Conservation (phyloP, 2,113 vertebrate species). For the Gambusia holbrooki region DNA sequence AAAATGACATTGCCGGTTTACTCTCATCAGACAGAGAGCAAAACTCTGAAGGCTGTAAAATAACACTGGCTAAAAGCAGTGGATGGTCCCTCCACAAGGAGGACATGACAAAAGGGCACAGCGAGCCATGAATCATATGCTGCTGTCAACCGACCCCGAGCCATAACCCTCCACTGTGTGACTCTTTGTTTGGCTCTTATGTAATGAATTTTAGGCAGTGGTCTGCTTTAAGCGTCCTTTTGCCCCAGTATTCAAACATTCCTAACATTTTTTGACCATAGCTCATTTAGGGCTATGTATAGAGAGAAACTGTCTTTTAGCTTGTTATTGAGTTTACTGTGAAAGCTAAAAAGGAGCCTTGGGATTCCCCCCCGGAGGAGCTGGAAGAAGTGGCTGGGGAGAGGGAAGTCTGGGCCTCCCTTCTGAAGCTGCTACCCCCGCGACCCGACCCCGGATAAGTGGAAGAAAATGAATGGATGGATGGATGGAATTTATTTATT, state of each 20-base stretch:
- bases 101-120: constrained; percentile 75
- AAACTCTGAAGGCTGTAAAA: constrained; percentile 66
- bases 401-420: too few relatives aligned
- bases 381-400: too few relatives aligned
- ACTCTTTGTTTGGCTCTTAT: constrained; percentile 75
- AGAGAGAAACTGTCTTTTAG: constrained; percentile 12
- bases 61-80: constrained; percentile 70
- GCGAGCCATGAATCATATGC: constrained; percentile 78
- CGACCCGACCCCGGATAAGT: too few relatives aligned
- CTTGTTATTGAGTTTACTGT: too few relatives aligned
- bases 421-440: too few relatives aligned
- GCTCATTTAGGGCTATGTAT: constrained; percentile 19
- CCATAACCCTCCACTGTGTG: constrained; percentile 70
- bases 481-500: neutral
- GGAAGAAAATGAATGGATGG: too few relatives aligned
- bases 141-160: constrained; percentile 76
- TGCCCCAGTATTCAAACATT: constrained; percentile 62
- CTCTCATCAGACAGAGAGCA: constrained; percentile 46
- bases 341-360: neutral
- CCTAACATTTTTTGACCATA: constrained; percentile 40
- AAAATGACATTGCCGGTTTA: constrained; percentile 67
- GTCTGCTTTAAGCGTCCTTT: constrained; percentile 63
- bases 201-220: constrained; percentile 64
- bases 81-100: constrained; percentile 69
- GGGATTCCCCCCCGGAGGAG: too few relatives aligned